phyloP scores from a whole-genome alignment of 2,797 vertebrate genomes.

The Allobates femoralis region DNA sequence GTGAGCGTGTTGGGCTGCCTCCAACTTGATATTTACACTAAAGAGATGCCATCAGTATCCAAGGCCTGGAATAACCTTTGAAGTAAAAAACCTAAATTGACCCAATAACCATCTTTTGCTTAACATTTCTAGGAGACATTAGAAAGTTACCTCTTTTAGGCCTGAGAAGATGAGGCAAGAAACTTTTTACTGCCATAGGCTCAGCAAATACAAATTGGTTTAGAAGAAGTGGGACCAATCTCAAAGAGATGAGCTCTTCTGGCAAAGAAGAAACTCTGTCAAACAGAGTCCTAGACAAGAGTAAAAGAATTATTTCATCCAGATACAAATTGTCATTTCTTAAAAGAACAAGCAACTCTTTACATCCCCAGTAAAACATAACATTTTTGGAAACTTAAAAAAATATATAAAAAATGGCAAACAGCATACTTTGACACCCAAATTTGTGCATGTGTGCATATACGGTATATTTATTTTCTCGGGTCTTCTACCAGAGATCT shows the following conservation, averaged over 20 bases:
- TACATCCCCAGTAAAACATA: too few species aligned
- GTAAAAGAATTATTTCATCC: neutral
- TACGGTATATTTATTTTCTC: too few species aligned
- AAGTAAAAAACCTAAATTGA: neutral
- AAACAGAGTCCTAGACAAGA: slow-evolving; percentile 84
- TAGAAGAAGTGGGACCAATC: slow-evolving; percentile 90
- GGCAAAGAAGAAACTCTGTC: slow-evolving; percentile 89
- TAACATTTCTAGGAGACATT: neutral
- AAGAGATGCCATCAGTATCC: too few species aligned
- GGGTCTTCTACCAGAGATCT: too few species aligned
- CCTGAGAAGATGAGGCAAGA: slow-evolving; percentile 92
- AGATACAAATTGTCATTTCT: neutral
- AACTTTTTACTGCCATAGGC: slow-evolving; percentile 94
- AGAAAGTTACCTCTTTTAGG: slow-evolving; percentile 87
- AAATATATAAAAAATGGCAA: too few species aligned
- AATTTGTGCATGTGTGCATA: too few species aligned
- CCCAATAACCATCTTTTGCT: neutral
- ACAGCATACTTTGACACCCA: too few species aligned
- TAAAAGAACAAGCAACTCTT: neutral
- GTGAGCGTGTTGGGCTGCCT: too few species aligned
- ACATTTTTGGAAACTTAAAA: too few species aligned
- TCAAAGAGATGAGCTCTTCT: slow-evolving; percentile 87
- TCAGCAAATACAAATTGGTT: slow-evolving; percentile 95
- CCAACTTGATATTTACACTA: too few species aligned
- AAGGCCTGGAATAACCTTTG: too few species aligned